Base-by-base conservation (phyloP, 53 echinoderm and acorn worm species). In the Hippasteria phrygiana region DNA sequence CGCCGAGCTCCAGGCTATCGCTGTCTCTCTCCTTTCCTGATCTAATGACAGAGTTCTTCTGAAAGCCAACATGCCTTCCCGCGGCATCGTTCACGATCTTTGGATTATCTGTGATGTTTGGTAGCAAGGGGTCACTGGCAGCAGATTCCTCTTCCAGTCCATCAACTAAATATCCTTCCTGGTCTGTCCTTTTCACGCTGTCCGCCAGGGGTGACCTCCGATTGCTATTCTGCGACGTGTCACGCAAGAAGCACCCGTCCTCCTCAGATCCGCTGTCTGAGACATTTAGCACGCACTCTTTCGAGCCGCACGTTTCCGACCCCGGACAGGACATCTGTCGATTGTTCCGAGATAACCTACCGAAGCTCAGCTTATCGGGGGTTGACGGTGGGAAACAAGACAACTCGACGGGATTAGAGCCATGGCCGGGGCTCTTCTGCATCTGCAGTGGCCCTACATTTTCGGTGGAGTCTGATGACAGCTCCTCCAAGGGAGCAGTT, bases 41-140 rank as follows among this genome's bases (percentile, higher is more conserved):
- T 11, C 65, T 43, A 34, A 85, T 32, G 35, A 85, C 70, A 27
- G 85, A 85, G 41, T 85, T 85, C 71, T 85, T 85, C 36, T 69
- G 85, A 24, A 85, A 85, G 70, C 85, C 70, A 11, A 85, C 85
- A 10, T 85, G 71, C 31, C 85, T 69, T 50, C 85, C 71, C 29
- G 43, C 54, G 50, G 47, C 55, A 34, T 85, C 85, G 54, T 85
- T 85, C 70, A 85, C 53, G 35, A 85, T 53, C 71, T 85, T 85
- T 2, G 85, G 85, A 35, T 85, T 85, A 34, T 85, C 85, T 18
- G 70, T 51, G 71, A 85, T 70, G 66, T 78, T 78, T 4, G 89
- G 89, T 14, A 89, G 40, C 31, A 89, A 36, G 43, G 71, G 81
- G 73, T 81, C 90, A 47, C 73, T 90, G 11, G 81, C 73, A 24